Evolutionary conservation across 2,888 invertebrate genomes (phyloP).

Genomic region (Synanthedon andrenaeformis): DNA sequence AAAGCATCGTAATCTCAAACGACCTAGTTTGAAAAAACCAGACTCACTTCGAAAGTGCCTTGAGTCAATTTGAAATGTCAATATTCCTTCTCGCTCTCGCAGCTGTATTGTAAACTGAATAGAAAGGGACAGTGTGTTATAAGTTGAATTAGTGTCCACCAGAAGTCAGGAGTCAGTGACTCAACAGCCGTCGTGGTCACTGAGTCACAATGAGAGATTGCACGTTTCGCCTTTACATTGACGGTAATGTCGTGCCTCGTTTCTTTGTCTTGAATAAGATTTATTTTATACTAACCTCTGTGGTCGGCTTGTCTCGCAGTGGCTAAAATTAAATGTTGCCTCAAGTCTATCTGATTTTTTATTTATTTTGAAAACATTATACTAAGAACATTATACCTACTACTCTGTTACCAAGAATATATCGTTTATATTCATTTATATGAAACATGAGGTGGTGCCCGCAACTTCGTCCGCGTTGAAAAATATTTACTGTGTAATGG

Average conservation of each 20-base stretch:
- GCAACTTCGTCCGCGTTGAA: no score
- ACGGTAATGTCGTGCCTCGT: constrained; percentile 15
- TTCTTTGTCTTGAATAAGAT: background rate
- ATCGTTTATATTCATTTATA: no score
- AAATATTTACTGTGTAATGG: no score
- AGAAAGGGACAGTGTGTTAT: constrained; percentile 14
- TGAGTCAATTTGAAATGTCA: constrained; percentile 4
- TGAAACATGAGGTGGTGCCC: no score
- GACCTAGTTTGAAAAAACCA: constrained; percentile 16
- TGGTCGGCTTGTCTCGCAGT: no score
- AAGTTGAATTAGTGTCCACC: constrained; percentile 23
- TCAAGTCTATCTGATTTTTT: no score
- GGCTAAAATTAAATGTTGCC: no score
- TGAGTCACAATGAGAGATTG: constrained; percentile 45
- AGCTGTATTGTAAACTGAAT: constrained; percentile 8
- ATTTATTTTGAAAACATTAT: no score
- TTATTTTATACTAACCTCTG: background rate
- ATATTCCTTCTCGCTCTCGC: constrained; percentile 14
- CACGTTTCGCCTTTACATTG: constrained; percentile 27
- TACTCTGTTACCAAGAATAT: no score
- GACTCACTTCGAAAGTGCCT: constrained; percentile 9
- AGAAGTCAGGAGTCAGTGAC: constrained; percentile 20
- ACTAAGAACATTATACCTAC: no score
- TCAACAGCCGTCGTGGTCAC: constrained; percentile 29
- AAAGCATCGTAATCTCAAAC: constrained; percentile 19